Evolutionary conservation across 2,888 invertebrate species (phyloP), one percentile per base, ranked within the genome.

Genomic region (Octonoba sinensis): DNA sequence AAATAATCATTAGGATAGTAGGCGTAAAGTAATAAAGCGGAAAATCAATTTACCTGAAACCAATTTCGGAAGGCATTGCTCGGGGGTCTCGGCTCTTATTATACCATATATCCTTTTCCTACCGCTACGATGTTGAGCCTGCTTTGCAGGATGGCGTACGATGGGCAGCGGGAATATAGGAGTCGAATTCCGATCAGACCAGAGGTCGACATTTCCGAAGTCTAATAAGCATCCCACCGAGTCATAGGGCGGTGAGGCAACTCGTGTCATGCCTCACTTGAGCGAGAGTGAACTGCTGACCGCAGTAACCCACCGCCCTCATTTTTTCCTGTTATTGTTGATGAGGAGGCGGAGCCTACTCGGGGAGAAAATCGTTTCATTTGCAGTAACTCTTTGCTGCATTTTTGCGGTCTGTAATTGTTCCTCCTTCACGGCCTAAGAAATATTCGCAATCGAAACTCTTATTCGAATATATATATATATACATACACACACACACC

Each of bases 161-260:
- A 82, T 82, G 2, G 82, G 82, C 24, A 82, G 67, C 1, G 82
- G 82, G 54, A 82, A 82, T 15, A 82, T 82, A 16, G 82, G 82
- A 11, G 82, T 74, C n/a, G 76, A 66, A 27, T 75, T 67, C 3
- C 76, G 20, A 18, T 82, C 82, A 13, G 59, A 54, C 76, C 75
- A 82, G 11, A 82, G 27, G 27, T 82, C 82, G 6, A 82, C 66
- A 15, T 49, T 71, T 1, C 70, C 81, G 54, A 36, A 36, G 27
- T 62, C 73, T 6, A 59, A 65, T 1, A 54, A 60, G 18, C 60
- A 13, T 2, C 27, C 57, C 16, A 69, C 56, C 13, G 60, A 49
- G 18, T 27, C 22, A 1, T 18, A 49, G 56, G 73, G 73, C 16
- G 79, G 72, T 18, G 79, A 56, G 24, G 62, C 51, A 47, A 73